Conservation (phyloP, 2,113 vertebrate species). For the Odocoileus virginianus region DNA sequence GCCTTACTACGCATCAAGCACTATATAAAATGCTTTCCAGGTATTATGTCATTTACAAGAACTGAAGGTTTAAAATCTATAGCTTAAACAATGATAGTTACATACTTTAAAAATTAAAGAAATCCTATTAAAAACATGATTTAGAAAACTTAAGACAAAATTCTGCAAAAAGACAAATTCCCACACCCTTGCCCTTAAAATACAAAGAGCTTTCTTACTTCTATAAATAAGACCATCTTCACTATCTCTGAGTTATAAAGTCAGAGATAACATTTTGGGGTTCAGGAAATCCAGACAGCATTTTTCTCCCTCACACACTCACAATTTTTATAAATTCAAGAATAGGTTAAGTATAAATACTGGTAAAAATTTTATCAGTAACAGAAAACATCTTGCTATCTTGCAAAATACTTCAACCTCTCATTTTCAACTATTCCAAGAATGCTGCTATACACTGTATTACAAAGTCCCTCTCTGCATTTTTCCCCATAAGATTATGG, state of each 20-base stretch:
- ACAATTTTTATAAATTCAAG: neutral
- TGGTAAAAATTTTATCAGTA: neutral
- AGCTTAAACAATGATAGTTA: neutral
- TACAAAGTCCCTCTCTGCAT: neutral
- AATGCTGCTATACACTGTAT: neutral
- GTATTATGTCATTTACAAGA: neutral
- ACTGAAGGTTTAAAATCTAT: neutral
- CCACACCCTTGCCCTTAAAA: neutral
- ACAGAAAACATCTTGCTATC: neutral
- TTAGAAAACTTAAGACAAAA: constrained; percentile 23
- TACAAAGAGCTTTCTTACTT: neutral
- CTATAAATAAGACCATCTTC: constrained; percentile 87
- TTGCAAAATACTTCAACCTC: neutral
- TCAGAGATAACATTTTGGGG: constrained; percentile 86
- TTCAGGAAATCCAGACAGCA: constrained; percentile 89
- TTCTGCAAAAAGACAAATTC: constrained; percentile 17
- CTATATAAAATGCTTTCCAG: neutral
- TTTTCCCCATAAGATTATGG: neutral
- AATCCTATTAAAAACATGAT: constrained; percentile 4
- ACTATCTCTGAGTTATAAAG: constrained; percentile 90
- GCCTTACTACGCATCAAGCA: neutral
- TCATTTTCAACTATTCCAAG: neutral
- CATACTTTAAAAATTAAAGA: neutral
- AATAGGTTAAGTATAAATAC: neutral
- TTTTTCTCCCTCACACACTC: neutral